Conservation (phyloP, 2,113 vertebrate species). For the Nyctereutes procyonoides region DNA sequence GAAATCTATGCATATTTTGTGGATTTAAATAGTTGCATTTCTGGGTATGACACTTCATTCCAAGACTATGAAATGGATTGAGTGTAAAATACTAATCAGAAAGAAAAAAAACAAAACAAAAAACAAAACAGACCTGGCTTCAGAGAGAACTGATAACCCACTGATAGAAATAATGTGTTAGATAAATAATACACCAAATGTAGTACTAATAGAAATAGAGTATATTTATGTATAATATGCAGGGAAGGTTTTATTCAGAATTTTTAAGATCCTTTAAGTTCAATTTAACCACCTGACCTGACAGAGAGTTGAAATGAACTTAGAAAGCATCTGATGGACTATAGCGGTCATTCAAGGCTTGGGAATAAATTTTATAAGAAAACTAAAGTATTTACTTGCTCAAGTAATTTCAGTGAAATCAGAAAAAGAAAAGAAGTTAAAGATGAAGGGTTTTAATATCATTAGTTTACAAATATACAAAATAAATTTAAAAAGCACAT, state of each 20-base stretch:
- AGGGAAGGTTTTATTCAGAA: neutral
- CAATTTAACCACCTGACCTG: neutral
- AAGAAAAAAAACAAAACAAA: neutral
- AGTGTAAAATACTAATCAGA: constrained; percentile 13
- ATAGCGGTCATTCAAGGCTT: neutral
- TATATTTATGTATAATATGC: neutral
- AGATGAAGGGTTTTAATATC: neutral
- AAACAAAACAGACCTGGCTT: neutral
- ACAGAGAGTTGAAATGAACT: neutral
- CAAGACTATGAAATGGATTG: neutral
- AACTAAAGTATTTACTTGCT: neutral
- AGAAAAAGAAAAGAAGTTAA: neutral
- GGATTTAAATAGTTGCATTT: constrained; percentile 16
- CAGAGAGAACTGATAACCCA: neutral
- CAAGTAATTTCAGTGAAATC: neutral
- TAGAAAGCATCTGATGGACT: neutral
- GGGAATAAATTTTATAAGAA: neutral
- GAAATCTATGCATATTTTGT: constrained; percentile 11
- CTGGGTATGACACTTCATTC: neutral
- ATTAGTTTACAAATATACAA: neutral
- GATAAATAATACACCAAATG: neutral
- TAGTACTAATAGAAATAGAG: neutral
- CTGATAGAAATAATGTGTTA: neutral
- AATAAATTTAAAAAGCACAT: neutral
- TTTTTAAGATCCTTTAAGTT: neutral